Evolutionary conservation across 2,888 invertebrate genomes (phyloP).

Genomic region (Apamea anceps): DNA sequence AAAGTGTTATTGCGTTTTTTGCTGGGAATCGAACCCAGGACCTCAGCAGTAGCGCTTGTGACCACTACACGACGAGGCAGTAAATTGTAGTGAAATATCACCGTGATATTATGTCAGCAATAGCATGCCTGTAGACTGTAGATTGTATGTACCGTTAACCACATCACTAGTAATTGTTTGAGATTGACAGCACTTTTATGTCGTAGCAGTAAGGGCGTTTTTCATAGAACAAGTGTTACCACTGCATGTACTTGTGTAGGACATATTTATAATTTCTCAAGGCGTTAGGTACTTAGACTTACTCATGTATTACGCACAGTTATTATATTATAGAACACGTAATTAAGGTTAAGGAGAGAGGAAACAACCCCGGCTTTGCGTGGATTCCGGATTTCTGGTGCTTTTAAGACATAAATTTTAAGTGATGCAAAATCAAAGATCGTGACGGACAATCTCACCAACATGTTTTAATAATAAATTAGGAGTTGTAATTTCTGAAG

Average conservation of each 20-base stretch:
- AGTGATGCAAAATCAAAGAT: background rate
- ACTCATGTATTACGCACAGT: conserved; percentile 3
- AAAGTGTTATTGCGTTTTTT: too few relatives aligned
- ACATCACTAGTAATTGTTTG: background rate
- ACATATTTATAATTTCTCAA: conserved; percentile 40
- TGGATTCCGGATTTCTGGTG: background rate
- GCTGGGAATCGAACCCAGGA: background rate
- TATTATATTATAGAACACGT: conserved; percentile 13
- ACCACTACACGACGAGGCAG: background rate
- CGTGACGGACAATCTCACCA: too few relatives aligned
- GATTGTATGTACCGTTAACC: background rate
- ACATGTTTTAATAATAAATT: background rate
- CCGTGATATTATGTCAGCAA: conserved; percentile 21
- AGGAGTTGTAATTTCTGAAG: background rate
- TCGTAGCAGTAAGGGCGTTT: too few relatives aligned
- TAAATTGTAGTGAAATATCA: conserved; percentile 15
- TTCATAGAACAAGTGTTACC: background rate
- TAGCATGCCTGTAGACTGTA: background rate
- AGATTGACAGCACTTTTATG: background rate
- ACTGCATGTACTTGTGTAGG: conserved; percentile 17
- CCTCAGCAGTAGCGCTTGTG: background rate
- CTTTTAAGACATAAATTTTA: background rate
- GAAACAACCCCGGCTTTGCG: background rate
- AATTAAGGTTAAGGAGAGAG: conserved; percentile 40
- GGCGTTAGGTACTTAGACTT: conserved; percentile 8